These are phyloP conservation scores for Onychostruthus taczanowskii DNA, from an alignment of 2,113 vertebrate species.

Conservation along the genomic window DNA sequence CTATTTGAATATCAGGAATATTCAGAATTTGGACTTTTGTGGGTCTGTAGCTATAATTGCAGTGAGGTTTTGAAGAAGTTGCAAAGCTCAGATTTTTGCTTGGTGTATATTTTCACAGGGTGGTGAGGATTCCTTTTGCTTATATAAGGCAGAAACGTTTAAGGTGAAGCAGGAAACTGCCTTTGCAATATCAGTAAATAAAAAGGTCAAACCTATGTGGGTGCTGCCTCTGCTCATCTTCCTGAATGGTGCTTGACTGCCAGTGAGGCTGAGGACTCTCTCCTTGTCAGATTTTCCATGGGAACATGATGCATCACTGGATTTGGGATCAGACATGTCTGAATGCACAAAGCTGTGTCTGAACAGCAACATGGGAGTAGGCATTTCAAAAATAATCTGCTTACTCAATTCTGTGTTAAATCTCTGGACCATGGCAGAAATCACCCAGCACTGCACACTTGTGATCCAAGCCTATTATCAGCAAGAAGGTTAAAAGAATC, in stretches of 20 bases:
- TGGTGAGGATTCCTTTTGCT: background rate
- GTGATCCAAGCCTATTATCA: background rate
- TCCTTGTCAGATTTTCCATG: background rate
- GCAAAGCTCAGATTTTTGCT: background rate
- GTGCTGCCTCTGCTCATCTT: background rate
- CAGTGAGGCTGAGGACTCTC: background rate
- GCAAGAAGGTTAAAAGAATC: background rate
- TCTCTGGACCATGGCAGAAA: background rate
- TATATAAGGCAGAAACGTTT: background rate
- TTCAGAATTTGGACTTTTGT: background rate
- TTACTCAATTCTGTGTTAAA: background rate
- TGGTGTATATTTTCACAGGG: background rate
- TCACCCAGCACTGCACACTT: background rate
- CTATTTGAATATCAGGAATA: constrained; percentile 48
- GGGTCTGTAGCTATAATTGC: background rate
- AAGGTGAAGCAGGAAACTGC: background rate
- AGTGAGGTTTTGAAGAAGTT: background rate
- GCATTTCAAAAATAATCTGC: background rate
- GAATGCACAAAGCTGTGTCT: background rate
- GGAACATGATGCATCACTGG: background rate
- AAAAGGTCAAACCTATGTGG: background rate
- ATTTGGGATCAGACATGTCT: background rate
- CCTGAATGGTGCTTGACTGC: background rate
- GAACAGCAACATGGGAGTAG: background rate
- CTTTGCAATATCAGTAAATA: background rate